phyloP scores from a whole-genome alignment of 2,888 invertebrate species.

The Drosophila kanekoi region DNA sequence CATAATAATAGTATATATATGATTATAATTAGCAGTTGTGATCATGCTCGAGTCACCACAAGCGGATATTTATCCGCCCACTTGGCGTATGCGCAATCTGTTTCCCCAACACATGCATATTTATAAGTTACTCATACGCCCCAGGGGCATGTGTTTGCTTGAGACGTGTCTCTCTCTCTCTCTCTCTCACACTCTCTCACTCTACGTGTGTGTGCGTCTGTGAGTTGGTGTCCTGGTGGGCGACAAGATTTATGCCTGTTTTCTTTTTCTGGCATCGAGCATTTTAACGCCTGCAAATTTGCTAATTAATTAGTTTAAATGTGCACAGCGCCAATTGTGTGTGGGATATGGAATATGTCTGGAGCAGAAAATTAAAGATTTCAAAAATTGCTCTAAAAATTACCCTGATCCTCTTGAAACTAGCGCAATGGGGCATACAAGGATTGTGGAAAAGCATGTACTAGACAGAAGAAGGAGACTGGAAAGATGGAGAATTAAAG shows the following conservation, averaged over 20 bases:
- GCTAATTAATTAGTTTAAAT: conserved; percentile 75
- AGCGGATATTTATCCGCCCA: conserved; percentile 52
- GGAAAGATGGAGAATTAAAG: too few relatives aligned
- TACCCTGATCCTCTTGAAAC: not conserved
- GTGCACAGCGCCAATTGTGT: conserved; percentile 15
- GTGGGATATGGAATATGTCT: conserved; percentile 8
- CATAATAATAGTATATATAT: not conserved
- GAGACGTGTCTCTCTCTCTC: conserved; percentile 11
- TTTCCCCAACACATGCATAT: conserved; percentile 30
- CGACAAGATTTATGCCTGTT: conserved; percentile 73
- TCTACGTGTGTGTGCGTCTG: conserved; percentile 15
- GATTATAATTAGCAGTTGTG: conserved; percentile 13
- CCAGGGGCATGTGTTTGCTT: conserved; percentile 27
- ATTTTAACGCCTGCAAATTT: conserved; percentile 77
- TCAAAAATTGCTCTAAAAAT: not conserved
- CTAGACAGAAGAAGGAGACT: too few relatives aligned
- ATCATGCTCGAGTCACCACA: not conserved
- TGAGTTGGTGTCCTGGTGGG: conserved; percentile 59
- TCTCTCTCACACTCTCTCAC: conserved; percentile 12
- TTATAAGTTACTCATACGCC: conserved; percentile 62
- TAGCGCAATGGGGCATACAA: too few relatives aligned
- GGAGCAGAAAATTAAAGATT: conserved; percentile 4
- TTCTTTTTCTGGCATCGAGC: conserved; percentile 69
- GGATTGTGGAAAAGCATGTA: too few relatives aligned
- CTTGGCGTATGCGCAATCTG: conserved; percentile 63